phyloP scores from a whole-genome alignment of 2,113 vertebrate genomes.

The Eolophus roseicapilla region DNA sequence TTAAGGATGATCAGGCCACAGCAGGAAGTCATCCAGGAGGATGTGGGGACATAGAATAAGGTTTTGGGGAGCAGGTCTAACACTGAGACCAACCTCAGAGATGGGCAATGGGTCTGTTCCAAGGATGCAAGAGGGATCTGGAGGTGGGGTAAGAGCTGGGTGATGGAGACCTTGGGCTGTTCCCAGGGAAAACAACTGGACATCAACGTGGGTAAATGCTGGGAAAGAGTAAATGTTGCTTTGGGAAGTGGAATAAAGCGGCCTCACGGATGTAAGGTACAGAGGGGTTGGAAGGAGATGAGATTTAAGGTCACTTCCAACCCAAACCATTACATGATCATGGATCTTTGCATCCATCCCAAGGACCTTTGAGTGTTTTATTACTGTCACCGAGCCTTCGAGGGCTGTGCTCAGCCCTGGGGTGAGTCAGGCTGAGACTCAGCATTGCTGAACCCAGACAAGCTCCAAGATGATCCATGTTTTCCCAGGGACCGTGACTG shows the following conservation, averaged over 20 bases:
- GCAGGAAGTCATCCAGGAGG: background rate
- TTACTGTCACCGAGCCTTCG: background rate
- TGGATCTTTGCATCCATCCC: background rate
- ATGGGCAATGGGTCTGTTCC: background rate
- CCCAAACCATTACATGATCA: background rate
- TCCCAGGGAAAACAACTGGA: background rate
- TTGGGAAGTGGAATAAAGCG: background rate
- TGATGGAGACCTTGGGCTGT: background rate
- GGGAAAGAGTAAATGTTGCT: background rate
- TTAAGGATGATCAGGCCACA: no score
- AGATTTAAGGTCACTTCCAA: background rate
- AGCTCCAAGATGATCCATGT: background rate
- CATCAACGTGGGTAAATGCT: no score
- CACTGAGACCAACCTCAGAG: background rate
- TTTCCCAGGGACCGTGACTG: background rate
- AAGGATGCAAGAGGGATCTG: background rate
- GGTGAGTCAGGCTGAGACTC: background rate
- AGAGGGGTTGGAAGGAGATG: no score
- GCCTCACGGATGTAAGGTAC: background rate
- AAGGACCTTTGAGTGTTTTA: background rate
- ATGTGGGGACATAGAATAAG: background rate
- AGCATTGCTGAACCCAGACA: background rate
- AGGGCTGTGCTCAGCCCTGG: background rate
- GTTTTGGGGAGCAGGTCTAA: background rate
- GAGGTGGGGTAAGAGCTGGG: no score